phyloP scores from a whole-genome alignment of 2,888 invertebrate genomes.

The Tinea semifulvella region DNA sequence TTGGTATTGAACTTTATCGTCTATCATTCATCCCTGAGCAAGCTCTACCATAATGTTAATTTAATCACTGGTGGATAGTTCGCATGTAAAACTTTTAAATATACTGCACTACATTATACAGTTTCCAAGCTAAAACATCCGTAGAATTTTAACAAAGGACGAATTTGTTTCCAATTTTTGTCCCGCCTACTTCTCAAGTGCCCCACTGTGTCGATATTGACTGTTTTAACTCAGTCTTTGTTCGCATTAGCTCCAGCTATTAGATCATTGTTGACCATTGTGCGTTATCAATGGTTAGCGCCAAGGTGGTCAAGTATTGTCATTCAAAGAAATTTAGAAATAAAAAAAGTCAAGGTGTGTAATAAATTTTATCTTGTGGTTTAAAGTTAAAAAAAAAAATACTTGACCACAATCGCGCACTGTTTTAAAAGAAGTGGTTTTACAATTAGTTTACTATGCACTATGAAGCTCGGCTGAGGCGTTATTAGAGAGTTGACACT shows the following conservation, averaged over 20 bases:
- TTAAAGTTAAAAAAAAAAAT: no score
- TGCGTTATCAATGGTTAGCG: slow-evolving; percentile 3
- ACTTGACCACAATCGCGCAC: no score
- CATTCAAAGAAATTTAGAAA: neutral
- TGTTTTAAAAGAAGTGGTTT: no score
- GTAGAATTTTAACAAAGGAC: slow-evolving; percentile 29
- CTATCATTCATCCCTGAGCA: no score
- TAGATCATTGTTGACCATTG: slow-evolving; percentile 13
- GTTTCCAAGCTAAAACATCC: slow-evolving; percentile 16
- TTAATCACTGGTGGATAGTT: no score
- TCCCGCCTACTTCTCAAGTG: slow-evolving; percentile 11
- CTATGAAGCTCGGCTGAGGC: no score
- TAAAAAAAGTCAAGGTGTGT: slow-evolving; percentile 7
- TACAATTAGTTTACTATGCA: no score
- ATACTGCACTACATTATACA: slow-evolving; percentile 3
- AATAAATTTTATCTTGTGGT: neutral
- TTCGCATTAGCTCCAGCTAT: slow-evolving; percentile 9
- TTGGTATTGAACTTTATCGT: no score
- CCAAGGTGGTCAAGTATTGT: slow-evolving; percentile 6
- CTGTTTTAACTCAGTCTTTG: slow-evolving; percentile 7
- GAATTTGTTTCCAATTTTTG: slow-evolving; percentile 42
- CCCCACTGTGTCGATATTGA: slow-evolving; percentile 10
- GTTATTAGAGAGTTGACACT: no score
- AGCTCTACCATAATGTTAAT: no score
- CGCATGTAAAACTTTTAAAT: neutral